Base-by-base conservation (phyloP, 2,797 vertebrate genomes). In the Alcedo atthis region DNA sequence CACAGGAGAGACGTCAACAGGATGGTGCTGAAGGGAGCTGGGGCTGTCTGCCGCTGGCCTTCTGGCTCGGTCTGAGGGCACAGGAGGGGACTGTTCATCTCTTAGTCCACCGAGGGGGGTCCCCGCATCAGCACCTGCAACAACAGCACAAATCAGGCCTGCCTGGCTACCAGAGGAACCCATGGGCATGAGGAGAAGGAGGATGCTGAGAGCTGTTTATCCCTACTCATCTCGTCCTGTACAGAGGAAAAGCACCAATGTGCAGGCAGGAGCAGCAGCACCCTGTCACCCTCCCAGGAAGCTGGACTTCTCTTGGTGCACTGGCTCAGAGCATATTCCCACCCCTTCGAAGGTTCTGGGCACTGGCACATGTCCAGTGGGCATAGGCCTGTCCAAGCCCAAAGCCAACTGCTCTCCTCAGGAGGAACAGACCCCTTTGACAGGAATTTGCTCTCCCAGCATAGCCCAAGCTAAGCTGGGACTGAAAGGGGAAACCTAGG, bases 1-100 rank as follows among this genome's bases (percentile, higher is more conserved):
- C 43, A 97, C 98, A 37, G 98, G 97, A 67, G 98, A 98, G 81
- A 96, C 49, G 18, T 94, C 95, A 49, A 98, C 84, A 76, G 74
- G 45, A 49, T 17, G 81, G 67, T 91, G 87, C 12, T 6, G 78
- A 48, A 92, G 80, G 85, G 78, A 85, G 73, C 55, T 66, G 82
- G 53, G 51, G 46, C 21, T 74, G 73, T 81, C 45, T 10, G n/a
- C 55, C 0, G 2, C 57, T 0, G 1, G 54, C 45, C 92, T 91
- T 70, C 93, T 85, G 2, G 84, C 58, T 53, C 82, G n/a, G 15
- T 83, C 51, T 14, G 91, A 75, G 63, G 77, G 46, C 1, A 8
- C 19, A 5, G 84, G 53, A 73, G 81, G 61, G 37, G 81, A 94
- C 42, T 81, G 45, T 13, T 67, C 85, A 70, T 90, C 70, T 94